Percentiles rank a stretch among this genome's conserved stretches.
Conservation (phyloP, 2,888 invertebrate genomes). For the Gryllus longicercus region DNA sequence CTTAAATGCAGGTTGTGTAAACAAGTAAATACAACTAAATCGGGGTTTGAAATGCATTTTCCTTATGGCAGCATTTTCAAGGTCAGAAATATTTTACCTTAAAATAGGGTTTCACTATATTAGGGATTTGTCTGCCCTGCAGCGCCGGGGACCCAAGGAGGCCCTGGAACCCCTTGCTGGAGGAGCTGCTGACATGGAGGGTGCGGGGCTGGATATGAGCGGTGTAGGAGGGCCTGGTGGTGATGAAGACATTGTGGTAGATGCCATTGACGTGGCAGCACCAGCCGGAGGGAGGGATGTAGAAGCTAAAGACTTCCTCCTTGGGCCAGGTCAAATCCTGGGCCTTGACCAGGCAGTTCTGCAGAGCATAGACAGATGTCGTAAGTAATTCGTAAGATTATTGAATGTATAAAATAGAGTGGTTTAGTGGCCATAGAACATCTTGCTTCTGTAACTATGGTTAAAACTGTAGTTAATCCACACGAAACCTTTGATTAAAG, state of each 20-base stretch:
- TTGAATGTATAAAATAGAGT: too few relatives aligned
- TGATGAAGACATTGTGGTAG: slow-evolving; percentile 73
- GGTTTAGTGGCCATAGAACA: too few relatives aligned
- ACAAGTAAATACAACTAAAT: too few relatives aligned
- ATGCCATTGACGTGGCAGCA: slow-evolving; percentile 52
- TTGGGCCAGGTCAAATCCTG: slow-evolving; percentile 74
- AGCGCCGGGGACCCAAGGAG: slow-evolving; percentile 61
- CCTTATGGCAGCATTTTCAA: background rate
- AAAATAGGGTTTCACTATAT: too few relatives aligned
- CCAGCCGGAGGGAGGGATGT: slow-evolving; percentile 35
- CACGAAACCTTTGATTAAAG: too few relatives aligned
- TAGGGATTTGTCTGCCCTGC: slow-evolving; percentile 34
- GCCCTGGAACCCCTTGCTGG: slow-evolving; percentile 50
- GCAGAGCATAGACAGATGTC: slow-evolving; percentile 86
- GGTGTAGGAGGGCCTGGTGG: slow-evolving; percentile 50
- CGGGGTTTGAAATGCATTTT: background rate
- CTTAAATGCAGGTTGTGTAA: too few relatives aligned
- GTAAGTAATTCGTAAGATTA: slow-evolving; percentile 48
- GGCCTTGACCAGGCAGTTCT: slow-evolving; percentile 88
- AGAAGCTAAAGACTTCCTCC: slow-evolving; percentile 59
- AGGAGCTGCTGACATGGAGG: slow-evolving; percentile 30
- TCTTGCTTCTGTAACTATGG: background rate
- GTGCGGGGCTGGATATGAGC: slow-evolving; percentile 42
- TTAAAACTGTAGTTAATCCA: too few relatives aligned
- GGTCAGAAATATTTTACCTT: too few relatives aligned